Percentiles rank a stretch among this genome's conserved stretches.
These are phyloP conservation scores for Halcyon malimbica DNA, from an alignment of 2,113 vertebrate species.

Conservation along the genomic window DNA sequence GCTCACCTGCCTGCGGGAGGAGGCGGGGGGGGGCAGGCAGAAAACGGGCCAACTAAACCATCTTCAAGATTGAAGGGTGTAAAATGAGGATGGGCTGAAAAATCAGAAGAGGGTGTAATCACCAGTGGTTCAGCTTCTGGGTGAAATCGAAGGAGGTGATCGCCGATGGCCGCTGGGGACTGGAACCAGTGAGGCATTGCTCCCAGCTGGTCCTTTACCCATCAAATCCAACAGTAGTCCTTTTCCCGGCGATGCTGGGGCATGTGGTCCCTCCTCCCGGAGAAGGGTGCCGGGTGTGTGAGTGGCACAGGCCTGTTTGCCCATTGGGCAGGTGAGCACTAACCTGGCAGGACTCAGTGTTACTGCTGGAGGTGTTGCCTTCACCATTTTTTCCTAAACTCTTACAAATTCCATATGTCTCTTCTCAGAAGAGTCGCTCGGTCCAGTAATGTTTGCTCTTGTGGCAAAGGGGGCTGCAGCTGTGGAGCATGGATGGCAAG, in stretches of 20 bases:
- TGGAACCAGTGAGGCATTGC: background rate
- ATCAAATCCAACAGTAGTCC: background rate
- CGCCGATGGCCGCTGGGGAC: fast-evolving
- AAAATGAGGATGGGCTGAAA: background rate
- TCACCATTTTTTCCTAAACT: background rate
- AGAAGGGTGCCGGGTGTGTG: background rate
- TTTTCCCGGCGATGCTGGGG: background rate
- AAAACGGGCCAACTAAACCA: background rate
- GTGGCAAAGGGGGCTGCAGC: background rate
- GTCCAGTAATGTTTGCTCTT: background rate
- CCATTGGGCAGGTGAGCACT: background rate
- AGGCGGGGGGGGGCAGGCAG: background rate
- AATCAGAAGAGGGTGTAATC: background rate
- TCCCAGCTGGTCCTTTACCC: background rate
- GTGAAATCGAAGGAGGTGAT: background rate
- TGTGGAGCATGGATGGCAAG: too few species aligned
- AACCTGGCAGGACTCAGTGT: background rate
- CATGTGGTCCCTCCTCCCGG: fast-evolving
- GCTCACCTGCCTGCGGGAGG: background rate
- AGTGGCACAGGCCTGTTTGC: fast-evolving
- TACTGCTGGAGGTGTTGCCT: background rate
- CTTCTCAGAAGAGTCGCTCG: background rate
- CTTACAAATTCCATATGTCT: background rate
- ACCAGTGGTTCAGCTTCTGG: background rate
- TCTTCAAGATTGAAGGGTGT: fast-evolving